Base-by-base conservation (phyloP, 37 sponge, comb jelly and placozoan genomes). In the Geodia barretti region DNA sequence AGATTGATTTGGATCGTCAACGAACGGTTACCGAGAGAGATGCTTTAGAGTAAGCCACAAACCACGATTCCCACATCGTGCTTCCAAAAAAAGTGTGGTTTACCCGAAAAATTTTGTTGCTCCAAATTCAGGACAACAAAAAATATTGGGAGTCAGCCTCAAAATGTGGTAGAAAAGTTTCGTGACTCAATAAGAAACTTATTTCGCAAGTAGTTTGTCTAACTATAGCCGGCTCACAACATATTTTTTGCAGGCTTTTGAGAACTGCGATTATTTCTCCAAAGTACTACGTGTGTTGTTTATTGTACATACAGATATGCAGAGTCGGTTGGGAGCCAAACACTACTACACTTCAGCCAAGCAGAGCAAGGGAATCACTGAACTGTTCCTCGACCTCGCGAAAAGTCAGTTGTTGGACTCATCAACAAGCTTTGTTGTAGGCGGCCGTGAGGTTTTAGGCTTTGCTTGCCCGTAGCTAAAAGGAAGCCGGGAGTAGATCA, bases 301-400 rank as follows among this genome's bases (percentile, higher is more conserved):
- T 65, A 7, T 3, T 41, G 47, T 41, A 40, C 33, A 39, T 40
- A 26, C 41, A 94, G 94, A n/a, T 94, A 92, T 83, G 93, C 96
- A 62, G 78, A 78, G 38, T 90, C 93, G 54, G 96, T 95, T 9
- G 95, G n/a, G 93, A 71, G 98, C 97, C 7, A 86, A 77, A 41
- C 97, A 96, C 79, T 92, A 77, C 73, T 54, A 78, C 43, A 85
- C 97, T 3, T 98, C 99, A 36, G 99, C 99, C n/a, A 98, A 98
- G 69, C 93, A 92, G 64, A 92, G 92, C 70, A 94, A 90, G 69
- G 97, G 97, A 14, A 92, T 98, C 4, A 73, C 92, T 79, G 99
- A 98, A 66, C 79, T 98, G 64, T 97, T 98, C 68, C 70, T 98
- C 73, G 93, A 96, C 36, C 78, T 98, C 14, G 86, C 86, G 70